These are phyloP conservation scores for Loripinus fragilis DNA, from an alignment of 2,888 invertebrate genomes.

Conservation along the genomic window DNA sequence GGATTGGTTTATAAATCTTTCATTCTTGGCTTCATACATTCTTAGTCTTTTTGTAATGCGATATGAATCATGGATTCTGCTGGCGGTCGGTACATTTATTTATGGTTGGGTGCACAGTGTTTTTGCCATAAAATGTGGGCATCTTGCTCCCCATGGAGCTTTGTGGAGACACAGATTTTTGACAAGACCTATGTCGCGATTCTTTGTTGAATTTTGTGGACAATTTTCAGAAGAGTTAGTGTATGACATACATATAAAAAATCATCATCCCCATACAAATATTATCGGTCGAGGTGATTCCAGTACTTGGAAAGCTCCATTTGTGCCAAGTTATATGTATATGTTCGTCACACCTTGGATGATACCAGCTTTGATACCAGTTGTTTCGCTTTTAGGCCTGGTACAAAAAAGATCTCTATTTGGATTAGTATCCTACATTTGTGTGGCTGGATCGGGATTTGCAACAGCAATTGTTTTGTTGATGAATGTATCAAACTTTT, in stretches of 20 bases:
- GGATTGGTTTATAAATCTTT: slow-evolving; percentile 69
- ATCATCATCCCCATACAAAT: slow-evolving; percentile 82
- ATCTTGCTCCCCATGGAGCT: slow-evolving; percentile 75
- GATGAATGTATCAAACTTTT: slow-evolving; percentile 69
- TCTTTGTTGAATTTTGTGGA: slow-evolving; percentile 77
- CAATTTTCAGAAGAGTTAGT: slow-evolving; percentile 75
- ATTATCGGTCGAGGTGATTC: slow-evolving; percentile 82
- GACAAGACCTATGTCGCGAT: slow-evolving; percentile 61
- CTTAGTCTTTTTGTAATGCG: slow-evolving; percentile 59
- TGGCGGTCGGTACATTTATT: slow-evolving; percentile 67
- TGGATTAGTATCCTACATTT: slow-evolving; percentile 43
- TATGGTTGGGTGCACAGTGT: slow-evolving; percentile 71
- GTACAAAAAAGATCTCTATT: slow-evolving; percentile 53
- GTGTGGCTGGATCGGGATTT: slow-evolving; percentile 67
- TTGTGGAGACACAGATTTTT: slow-evolving; percentile 57
- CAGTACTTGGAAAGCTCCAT: slow-evolving; percentile 78
- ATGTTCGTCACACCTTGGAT: slow-evolving; percentile 79
- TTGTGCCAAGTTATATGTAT: slow-evolving; percentile 75
- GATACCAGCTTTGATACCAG: slow-evolving; percentile 73
- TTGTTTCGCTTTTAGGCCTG: slow-evolving; percentile 70
- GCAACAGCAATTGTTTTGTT: slow-evolving; percentile 65
- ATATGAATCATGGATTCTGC: slow-evolving; percentile 36
- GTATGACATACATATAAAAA: slow-evolving; percentile 76
- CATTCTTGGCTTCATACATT: slow-evolving; percentile 54
- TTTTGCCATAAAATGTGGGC: slow-evolving; percentile 74